Conservation (phyloP, 1,140 invertebrate genomes). For the Anagrus nilaparvatae region DNA sequence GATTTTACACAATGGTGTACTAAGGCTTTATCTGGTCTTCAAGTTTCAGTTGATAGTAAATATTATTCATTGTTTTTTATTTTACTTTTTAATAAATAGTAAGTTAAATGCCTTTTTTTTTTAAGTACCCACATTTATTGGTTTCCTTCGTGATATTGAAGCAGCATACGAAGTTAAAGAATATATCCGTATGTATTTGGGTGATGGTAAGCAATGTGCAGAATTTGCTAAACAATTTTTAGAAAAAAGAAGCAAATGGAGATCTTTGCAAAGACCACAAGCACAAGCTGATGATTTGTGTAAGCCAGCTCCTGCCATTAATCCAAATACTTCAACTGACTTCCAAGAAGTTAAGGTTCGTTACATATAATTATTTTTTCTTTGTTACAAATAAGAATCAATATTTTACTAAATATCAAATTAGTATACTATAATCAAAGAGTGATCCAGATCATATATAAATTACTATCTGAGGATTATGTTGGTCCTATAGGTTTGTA, state of each 20-base stretch:
- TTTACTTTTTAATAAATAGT: constrained; percentile 2
- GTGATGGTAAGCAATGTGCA: constrained; percentile 62
- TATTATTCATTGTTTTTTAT: constrained; percentile 21
- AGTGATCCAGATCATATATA: too few relatives aligned
- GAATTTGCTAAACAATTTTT: constrained; percentile 88
- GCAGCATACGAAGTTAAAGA: constrained; percentile 89
- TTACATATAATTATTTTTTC: constrained; percentile 7
- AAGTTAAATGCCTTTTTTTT: constrained; percentile 2
- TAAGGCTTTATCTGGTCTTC: constrained; percentile 56
- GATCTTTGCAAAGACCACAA: constrained; percentile 45
- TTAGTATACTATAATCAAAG: too few relatives aligned
- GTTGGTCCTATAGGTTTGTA: too few relatives aligned
- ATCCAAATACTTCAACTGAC: constrained; percentile 59
- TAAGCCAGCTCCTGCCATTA: constrained; percentile 79
- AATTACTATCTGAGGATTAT: too few relatives aligned
- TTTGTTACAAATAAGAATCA: neutral
- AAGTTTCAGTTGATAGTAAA: constrained; percentile 74
- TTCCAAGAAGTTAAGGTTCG: constrained; percentile 76
- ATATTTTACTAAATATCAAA: too few relatives aligned
- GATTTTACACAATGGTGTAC: constrained; percentile 86
- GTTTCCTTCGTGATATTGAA: constrained; percentile 85
- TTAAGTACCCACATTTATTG: constrained; percentile 85
- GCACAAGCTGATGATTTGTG: constrained; percentile 68
- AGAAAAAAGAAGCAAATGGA: constrained; percentile 67
- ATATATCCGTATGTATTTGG: constrained; percentile 86